Conservation (phyloP, 2,888 invertebrate species). For the Aphidoletes aphidimyza region DNA sequence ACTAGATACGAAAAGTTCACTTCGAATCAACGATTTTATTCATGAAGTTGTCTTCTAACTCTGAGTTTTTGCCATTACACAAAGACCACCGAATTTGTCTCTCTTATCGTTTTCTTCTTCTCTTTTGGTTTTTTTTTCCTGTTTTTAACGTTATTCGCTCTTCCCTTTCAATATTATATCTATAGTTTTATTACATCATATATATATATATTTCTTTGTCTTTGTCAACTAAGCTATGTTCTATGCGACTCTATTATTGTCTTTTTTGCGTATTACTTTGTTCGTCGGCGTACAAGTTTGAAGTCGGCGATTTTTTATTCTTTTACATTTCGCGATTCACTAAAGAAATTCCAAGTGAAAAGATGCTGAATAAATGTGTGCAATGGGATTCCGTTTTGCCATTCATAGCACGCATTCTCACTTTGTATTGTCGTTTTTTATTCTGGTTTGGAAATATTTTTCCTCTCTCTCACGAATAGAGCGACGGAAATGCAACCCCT, state of each 20-base stretch:
- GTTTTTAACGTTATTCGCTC: no score
- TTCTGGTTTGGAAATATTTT: neutral
- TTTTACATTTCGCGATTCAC: neutral
- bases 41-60: neutral
- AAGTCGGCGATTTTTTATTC: neutral
- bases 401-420: slow-evolving; percentile 27
- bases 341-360: neutral
- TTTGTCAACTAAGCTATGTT: no score
- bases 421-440: slow-evolving; percentile 26
- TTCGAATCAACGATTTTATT: neutral
- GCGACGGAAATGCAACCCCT: neutral
- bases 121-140: neutral
- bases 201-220: no score
- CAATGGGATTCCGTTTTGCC: neutral
- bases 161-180: no score
- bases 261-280: slow-evolving; percentile 33
- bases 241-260: neutral
- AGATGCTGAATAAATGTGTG: slow-evolving; percentile 6
- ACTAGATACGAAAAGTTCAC: neutral
- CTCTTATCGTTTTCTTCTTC: neutral
- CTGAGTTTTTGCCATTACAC: neutral
- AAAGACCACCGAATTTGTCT: neutral
- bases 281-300: neutral
- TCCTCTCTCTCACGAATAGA: neutral
- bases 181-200: no score